Evolutionary conservation across 2,113 vertebrate species (phyloP), one percentile per base, ranked within the genome.

Genomic region (Chauna torquata): DNA sequence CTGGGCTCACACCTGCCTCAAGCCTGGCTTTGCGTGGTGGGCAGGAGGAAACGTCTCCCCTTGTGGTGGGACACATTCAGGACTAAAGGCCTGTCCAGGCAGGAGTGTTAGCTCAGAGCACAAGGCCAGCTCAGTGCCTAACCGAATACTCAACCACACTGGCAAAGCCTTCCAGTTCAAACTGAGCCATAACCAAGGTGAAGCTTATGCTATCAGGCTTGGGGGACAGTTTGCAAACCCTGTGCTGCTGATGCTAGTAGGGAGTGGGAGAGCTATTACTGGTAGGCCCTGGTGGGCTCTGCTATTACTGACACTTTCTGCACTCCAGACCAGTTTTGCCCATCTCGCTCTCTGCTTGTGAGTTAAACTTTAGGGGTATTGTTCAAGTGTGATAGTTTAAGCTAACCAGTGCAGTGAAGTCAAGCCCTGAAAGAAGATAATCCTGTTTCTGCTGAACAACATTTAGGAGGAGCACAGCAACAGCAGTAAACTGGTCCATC

Each of bases 131-230:
- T 65, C 45, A 49, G 54, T 24, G 40, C 30, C 47, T 45, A 0
- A 8, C 1, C 66, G 49, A 81, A 66, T 44, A 8, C 10, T 52
- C 24, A 4, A 45, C 36, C 50, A 23, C 11, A 32, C 9, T 1
- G 0, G 11, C 42, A 92, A 58, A 84, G 22, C 8, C 38, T 54
- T 70, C 27, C 24, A 11, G 10, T 54, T 78, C 55, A 49, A 59
- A 62, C 16, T 28, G 64, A 58, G 13, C 24, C 0, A 0, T 20
- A 32, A 8, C 19, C 0, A 0, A 74, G 16, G 8, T 3, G 64
- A 15, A 50, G 22, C 17, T 55, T 44, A 11, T 2, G 1, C 30
- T 91, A 2, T 19, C 3, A 9, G 5, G 14, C 57, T 34, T n/a
- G 11, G 11, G 16, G 32, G 15, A 50, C 8, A 45, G 11, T 78